Evolutionary conservation across 2,113 vertebrate genomes (phyloP), one percentile per base, ranked within the genome.

Genomic region (Acanthisitta chloris): DNA sequence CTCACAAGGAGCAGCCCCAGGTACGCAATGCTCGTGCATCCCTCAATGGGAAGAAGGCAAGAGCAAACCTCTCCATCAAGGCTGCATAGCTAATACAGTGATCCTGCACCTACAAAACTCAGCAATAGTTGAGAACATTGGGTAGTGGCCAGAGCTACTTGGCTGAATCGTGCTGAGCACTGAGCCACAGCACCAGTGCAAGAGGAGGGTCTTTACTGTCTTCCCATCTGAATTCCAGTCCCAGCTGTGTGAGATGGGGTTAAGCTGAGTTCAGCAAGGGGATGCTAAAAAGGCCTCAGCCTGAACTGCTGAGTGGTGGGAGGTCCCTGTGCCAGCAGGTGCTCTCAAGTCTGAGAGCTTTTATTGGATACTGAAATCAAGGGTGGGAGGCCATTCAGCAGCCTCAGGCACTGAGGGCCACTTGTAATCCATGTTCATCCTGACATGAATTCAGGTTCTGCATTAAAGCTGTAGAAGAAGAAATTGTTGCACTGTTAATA

Each of bases 21-120:
- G 9, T 65, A 57, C 8, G 1, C 0, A 0, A 48, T 72, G 38
- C 29, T 38, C 52, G 6, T 0, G 1, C 52, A 40, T 25, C 16
- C 34, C 3, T 0, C 23, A 5, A 6, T 5, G 31, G 28, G 28
- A 67, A 21, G 49, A 54, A 34, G 49, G 45, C 40, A 69, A 52
- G 43, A 55, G 33, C 69, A 89, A 33, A 4, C 6, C 24, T 9
- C 28, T 36, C 19, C 2, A 1, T 25, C 52, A 59, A 62, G 52
- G 34, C 26, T 23, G 20, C 25, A 18, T 38, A 49, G 46, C 66
- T 21, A 26, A 17, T 54, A 34, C n/a, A 74, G 29, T 48, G 12
- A 42, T 70, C 54, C 45, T 2, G 1, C 59, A 58, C 25, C 72
- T 69, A 23, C 2, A 4, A 86, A 84, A 81, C 81, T 64, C 73